Evolutionary conservation across 2,113 vertebrate genomes (phyloP).

Genomic region (Fulica atra): DNA sequence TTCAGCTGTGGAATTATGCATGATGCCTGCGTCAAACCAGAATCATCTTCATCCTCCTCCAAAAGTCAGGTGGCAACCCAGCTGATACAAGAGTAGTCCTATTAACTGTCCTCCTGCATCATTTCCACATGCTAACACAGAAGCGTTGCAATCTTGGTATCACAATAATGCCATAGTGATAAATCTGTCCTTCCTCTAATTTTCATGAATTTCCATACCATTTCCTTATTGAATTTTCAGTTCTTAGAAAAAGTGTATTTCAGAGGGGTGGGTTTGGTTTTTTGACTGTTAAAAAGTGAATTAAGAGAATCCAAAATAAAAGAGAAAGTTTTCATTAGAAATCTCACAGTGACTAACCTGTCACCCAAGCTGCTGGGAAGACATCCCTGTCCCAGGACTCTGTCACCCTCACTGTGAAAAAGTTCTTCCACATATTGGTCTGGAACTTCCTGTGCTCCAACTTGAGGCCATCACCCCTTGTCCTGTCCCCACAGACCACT

Average conservation of each 20-base stretch:
- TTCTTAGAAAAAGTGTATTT: background rate
- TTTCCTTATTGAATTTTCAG: background rate
- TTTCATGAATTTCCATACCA: background rate
- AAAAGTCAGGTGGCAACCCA: background rate
- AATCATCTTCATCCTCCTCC: background rate
- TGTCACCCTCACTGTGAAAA: too few species aligned
- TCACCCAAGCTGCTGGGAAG: background rate
- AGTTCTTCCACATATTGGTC: too few species aligned
- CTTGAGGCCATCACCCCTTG: too few species aligned
- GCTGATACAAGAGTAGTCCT: background rate
- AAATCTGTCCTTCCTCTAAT: background rate
- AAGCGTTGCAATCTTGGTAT: background rate
- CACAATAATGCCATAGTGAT: background rate
- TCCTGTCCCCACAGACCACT: too few species aligned
- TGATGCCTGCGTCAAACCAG: background rate
- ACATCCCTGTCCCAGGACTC: background rate
- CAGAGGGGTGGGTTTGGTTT: background rate
- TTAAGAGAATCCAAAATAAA: background rate
- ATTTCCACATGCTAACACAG: background rate
- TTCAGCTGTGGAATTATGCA: background rate
- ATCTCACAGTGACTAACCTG: background rate
- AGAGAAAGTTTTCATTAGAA: background rate
- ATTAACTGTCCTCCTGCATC: background rate
- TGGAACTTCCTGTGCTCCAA: too few species aligned
- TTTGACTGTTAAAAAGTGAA: background rate